Evolutionary conservation across 2,888 invertebrate genomes (phyloP), one percentile per base, ranked within the genome.

Genomic region (Rhagophthalmus giganteus): DNA sequence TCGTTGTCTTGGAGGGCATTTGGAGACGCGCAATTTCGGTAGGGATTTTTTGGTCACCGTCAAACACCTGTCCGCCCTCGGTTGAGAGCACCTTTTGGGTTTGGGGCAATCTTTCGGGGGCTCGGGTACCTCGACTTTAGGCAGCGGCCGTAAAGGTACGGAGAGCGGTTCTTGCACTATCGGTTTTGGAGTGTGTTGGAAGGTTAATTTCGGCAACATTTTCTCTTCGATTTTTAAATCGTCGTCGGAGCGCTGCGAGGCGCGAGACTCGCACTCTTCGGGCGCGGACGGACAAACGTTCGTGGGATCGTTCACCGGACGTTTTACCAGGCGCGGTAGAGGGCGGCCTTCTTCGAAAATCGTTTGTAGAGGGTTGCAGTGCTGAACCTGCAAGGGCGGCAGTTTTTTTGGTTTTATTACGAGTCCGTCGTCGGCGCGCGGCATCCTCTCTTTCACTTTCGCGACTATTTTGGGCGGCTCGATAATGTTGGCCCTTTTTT

Each of bases 391-490:
- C n/a, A n/a, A 13, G 12, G 15, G 8, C 7, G 14, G 1, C 2
- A 2, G 9, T n/a, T 11, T 11, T 9, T 13, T 33, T 33, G n/a
- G 33, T 33, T 3, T 11, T 4, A 5, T 6, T 13, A 15, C 12
- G 2, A 9, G 9, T 4, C 6, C 7, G 14, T 12, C 41, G 9
- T 41, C 41, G 14, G 48, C 39, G 16, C 48, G 27, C 2, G 28
- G 33, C 10, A 20, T 33, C n/a, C 13, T 14, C 6, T 2, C 10
- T 24, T 35, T 26, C 10, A n/a, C 11, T 9, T 10, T 2, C 26
- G 24, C 11, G 11, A 10, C 9, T 1, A 2, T 1, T 35, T n/a
- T 25, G 2, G 25, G 35, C 7, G 25, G 12, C 2, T 25, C 25
- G 2, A 1, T 25, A 11, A 7, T n/a, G 10, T 11, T 11, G 6